Evolutionary conservation across 2,888 invertebrate genomes (phyloP).

Genomic region (Chrysolina americana): DNA sequence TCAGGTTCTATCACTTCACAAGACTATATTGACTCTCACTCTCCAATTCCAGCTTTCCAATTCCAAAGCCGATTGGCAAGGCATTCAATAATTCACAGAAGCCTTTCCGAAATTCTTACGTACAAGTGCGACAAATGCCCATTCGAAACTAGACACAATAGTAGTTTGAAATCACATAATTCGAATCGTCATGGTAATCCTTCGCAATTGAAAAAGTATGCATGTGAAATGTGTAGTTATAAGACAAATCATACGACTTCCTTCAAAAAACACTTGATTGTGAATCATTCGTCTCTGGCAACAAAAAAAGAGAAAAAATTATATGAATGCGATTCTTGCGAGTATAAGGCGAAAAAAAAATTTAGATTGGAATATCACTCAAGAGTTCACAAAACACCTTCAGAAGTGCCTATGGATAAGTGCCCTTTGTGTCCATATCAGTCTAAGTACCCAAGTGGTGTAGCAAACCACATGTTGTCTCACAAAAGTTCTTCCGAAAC

Average conservation of each 20-base stretch:
- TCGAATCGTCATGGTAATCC: background rate
- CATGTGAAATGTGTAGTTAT: conserved; percentile 13
- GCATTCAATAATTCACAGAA: background rate
- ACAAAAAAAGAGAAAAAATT: background rate
- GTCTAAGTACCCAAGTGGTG: no score
- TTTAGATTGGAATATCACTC: no score
- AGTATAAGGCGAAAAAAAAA: no score
- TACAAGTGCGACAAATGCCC: conserved; percentile 1
- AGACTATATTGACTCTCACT: background rate
- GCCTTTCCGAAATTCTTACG: background rate
- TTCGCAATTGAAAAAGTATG: conserved; percentile 1
- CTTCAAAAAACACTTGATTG: background rate
- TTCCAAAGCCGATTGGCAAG: background rate
- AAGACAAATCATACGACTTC: background rate
- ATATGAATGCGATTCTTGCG: background rate
- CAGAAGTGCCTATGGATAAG: no score
- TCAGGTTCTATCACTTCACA: background rate
- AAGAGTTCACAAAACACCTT: no score
- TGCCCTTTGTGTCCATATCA: no score
- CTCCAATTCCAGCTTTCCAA: background rate
- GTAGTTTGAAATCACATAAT: background rate
- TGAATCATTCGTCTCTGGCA: background rate
- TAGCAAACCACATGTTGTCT: conserved; percentile 16
- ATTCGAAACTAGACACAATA: conserved; percentile 6
- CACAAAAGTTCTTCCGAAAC: conserved; percentile 26